Base-by-base conservation (phyloP, 1,140 invertebrate species). In the Leptinotarsa defecta region DNA sequence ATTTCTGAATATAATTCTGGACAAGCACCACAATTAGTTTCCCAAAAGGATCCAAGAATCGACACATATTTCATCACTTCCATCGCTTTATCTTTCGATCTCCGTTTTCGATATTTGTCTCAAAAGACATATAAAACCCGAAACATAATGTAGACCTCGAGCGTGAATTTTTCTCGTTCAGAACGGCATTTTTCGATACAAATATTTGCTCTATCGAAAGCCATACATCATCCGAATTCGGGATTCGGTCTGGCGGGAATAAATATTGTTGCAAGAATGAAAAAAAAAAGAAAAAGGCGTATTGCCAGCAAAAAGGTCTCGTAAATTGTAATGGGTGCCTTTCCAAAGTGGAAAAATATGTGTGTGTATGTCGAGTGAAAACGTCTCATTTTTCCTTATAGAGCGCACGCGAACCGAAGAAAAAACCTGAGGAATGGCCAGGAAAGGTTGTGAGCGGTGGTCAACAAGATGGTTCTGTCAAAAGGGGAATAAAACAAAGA, bases 221-320 rank as follows among this genome's bases (percentile, higher is more conserved):
- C 52, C 52, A 19, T 57, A 57, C 52, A 57, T 57, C 17, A 57
- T 57, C 4, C 52, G 52, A 57, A 57, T 19, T 57, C 15, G 3
- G 6, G 52, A 57, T 19, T 19, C n/a, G n/a, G 52, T 57, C 52
- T 15, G 52, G 52, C 5, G 52, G 13, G n/a, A 57, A 57, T 57
- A 57, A 57, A 57, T 57, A 57, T 57, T 57, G 17, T 57, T 57
- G 52, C 52, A 57, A 57, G 52, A 57, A 57, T 57, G 52, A 19
- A 57, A 17, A 43, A 17, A 43, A 34, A 57, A 57, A 57, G 52
- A 57, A 57, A 57, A 57, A 15, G 52, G 52, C 52, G n/a, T 15
- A 57, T 17, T 57, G 17, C 13, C 52, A 5, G 52, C 52, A 57
- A 57, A 57, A 57, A 17, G 52, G 52, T 57, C 52, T 19, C 52